phyloP scores from a whole-genome alignment of 1,140 invertebrate species.

The Pseudomyrmex pallidus region DNA sequence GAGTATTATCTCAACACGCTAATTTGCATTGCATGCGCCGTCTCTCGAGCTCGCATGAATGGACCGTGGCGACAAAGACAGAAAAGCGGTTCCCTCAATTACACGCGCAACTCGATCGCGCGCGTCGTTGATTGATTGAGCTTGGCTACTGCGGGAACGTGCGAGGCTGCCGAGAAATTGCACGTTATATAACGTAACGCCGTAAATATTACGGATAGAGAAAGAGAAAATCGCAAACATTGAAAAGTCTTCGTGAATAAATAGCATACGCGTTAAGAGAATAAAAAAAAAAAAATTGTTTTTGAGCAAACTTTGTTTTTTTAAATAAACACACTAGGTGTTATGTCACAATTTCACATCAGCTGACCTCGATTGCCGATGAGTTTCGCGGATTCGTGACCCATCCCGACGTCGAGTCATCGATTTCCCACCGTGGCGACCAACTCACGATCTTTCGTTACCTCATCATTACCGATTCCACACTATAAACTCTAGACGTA shows the following conservation, averaged over 20 bases:
- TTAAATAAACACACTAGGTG: too few relatives aligned
- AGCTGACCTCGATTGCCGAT: not conserved
- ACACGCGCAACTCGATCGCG: not conserved
- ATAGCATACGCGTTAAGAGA: not conserved
- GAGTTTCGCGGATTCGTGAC: conserved; percentile 10
- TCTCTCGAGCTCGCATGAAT: conserved; percentile 25
- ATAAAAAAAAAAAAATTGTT: too few relatives aligned
- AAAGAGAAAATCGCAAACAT: not conserved
- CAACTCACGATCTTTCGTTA: conserved; percentile 23
- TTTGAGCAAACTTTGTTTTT: too few relatives aligned
- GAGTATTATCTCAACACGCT: not conserved
- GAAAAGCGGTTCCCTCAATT: conserved; percentile 26
- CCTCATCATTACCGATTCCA: not conserved
- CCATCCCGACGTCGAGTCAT: conserved; percentile 1
- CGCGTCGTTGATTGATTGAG: conserved; percentile 30
- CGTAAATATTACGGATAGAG: conserved; percentile 7
- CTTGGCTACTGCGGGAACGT: conserved; percentile 24
- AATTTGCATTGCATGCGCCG: not conserved
- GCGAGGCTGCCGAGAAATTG: not conserved
- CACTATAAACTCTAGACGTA: not conserved
- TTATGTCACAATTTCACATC: not conserved
- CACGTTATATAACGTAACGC: conserved; percentile 17
- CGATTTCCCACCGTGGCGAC: conserved; percentile 24
- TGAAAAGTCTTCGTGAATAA: not conserved
- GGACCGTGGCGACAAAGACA: conserved; percentile 11